Percentiles rank a stretch among this genome's conserved stretches.
Evolutionary conservation across 2,113 vertebrate species (phyloP).

Genomic region (Larimichthys polyactis): DNA sequence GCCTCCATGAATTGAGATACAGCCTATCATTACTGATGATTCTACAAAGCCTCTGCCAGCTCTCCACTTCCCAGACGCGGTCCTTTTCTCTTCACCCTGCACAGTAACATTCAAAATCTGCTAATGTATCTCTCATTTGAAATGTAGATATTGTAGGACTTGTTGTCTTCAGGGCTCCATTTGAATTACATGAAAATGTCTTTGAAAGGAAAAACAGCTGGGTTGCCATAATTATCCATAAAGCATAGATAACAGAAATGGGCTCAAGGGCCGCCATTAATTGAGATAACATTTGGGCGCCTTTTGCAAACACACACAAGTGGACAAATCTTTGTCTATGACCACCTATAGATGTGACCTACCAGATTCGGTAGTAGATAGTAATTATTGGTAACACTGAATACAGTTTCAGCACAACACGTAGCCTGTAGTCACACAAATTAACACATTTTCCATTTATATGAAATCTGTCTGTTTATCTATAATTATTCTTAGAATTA

Average conservation of each 20-base stretch:
- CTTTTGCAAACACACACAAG: neutral
- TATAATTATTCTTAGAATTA: neutral
- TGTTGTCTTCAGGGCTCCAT: neutral
- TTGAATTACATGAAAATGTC: conserved; percentile 21
- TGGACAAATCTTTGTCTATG: neutral
- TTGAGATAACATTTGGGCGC: neutral
- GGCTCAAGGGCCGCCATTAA: neutral
- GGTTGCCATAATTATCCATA: neutral
- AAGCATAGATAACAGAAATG: neutral
- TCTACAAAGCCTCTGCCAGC: neutral
- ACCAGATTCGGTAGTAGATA: neutral
- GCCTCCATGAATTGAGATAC: conserved; percentile 16
- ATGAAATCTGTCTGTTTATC: too few relatives aligned
- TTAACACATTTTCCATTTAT: too few relatives aligned
- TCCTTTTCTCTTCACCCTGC: conserved; percentile 33
- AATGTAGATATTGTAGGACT: neutral
- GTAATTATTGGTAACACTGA: neutral
- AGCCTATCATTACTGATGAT: neutral
- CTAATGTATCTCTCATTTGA: conserved; percentile 32
- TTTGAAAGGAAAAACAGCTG: conserved; percentile 20
- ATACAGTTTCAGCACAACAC: neutral
- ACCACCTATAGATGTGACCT: neutral
- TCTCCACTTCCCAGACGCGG: neutral
- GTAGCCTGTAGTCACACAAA: neutral
- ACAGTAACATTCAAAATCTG: conserved; percentile 35